These are phyloP conservation scores for Tinea pellionella DNA, from an alignment of 2,888 invertebrate genomes.

Conservation along the genomic window DNA sequence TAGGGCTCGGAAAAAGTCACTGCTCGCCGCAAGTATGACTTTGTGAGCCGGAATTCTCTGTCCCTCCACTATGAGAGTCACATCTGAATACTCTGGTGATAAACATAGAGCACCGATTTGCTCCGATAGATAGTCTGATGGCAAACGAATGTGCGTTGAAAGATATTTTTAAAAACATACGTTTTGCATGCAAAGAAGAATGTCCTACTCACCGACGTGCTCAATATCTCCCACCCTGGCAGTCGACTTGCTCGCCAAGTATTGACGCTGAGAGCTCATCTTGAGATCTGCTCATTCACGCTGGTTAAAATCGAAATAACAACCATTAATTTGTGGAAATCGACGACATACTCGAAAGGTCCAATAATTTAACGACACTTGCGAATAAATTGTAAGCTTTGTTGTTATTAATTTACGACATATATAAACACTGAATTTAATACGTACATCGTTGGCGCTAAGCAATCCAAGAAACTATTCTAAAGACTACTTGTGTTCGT, in stretches of 20 bases:
- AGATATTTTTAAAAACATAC: not conserved
- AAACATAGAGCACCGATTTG: constrained; percentile 88
- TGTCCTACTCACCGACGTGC: constrained; percentile 57
- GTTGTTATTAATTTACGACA: too few species aligned
- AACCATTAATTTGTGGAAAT: too few species aligned
- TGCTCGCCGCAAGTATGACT: constrained; percentile 93
- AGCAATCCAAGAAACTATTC: too few species aligned
- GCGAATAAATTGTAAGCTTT: too few species aligned
- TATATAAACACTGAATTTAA: too few species aligned
- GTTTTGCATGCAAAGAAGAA: too few species aligned
- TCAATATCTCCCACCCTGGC: constrained; percentile 70
- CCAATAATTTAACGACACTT: too few species aligned
- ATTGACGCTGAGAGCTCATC: constrained; percentile 68
- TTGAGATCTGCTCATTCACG: constrained; percentile 19
- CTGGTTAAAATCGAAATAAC: not conserved
- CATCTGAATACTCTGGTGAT: constrained; percentile 91
- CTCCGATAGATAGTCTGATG: constrained; percentile 78
- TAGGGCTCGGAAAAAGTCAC: constrained; percentile 93
- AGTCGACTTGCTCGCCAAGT: constrained; percentile 61
- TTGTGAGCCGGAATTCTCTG: constrained; percentile 65
- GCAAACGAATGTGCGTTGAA: too few species aligned
- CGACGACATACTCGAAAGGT: too few species aligned
- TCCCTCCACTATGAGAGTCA: constrained; percentile 87
- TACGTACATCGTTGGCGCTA: too few species aligned
- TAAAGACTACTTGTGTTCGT: too few species aligned